Percentiles rank a stretch among this genome's conserved stretches.
Evolutionary conservation across 2,797 vertebrate species (phyloP).

Genomic region (Halcyon chelicuti): DNA sequence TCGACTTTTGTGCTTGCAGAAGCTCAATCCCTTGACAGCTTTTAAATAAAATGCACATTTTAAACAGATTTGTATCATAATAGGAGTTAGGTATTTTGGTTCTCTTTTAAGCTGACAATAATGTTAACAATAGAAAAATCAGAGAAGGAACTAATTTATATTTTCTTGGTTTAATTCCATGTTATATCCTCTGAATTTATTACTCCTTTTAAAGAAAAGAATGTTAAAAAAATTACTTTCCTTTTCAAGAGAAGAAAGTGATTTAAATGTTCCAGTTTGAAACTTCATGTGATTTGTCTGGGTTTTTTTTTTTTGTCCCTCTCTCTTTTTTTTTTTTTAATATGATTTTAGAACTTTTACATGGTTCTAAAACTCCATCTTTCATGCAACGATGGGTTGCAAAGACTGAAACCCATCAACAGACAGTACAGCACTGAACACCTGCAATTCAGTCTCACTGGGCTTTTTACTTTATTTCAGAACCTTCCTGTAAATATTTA

Average conservation of each 20-base stretch:
- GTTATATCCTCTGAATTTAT: conserved; percentile 30
- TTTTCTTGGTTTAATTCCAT: conserved; percentile 51
- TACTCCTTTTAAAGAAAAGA: background rate
- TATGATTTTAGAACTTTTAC: conserved; percentile 8
- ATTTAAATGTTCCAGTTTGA: conserved; percentile 20
- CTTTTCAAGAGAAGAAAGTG: background rate
- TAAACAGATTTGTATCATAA: conserved; percentile 79
- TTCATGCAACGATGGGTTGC: background rate
- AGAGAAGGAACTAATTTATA: conserved; percentile 33
- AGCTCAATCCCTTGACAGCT: conserved; percentile 73
- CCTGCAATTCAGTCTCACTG: background rate
- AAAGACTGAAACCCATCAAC: background rate
- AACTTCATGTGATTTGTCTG: conserved; percentile 6
- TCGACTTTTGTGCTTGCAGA: conserved; percentile 75
- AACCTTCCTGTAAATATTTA: conserved; percentile 30
- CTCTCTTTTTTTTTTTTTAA: background rate
- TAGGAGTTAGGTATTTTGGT: conserved; percentile 62
- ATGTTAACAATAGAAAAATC: conserved; percentile 58
- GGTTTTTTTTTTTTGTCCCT: fast-evolving
- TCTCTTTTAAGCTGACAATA: conserved; percentile 56
- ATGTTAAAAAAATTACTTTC: background rate
- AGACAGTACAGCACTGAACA: background rate
- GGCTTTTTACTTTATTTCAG: background rate
- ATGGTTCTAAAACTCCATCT: background rate
- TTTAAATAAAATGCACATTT: conserved; percentile 79